A percentile compares a stretch with the other conserved stretches of the same genome.
phyloP scores from a whole-genome alignment of 2,113 vertebrate genomes.

The Tamias sibiricus region DNA sequence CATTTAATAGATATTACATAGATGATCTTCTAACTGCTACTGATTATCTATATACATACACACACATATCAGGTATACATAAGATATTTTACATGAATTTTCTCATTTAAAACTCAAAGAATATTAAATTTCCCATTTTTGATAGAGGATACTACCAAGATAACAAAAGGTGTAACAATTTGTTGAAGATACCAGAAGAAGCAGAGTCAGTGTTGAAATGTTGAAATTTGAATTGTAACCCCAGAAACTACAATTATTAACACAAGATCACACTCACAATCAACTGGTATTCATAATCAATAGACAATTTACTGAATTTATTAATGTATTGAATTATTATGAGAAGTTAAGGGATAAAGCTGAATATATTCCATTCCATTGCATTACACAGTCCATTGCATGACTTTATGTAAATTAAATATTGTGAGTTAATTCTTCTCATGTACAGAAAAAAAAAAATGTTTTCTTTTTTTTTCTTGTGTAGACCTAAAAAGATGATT shows the following conservation, averaged over 20 bases:
- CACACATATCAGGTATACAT: not conserved
- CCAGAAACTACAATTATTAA: not conserved
- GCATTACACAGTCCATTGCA: not conserved
- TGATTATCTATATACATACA: not conserved
- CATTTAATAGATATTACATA: not conserved
- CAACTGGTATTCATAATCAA: not conserved
- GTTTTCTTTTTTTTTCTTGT: not conserved
- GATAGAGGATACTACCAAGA: not conserved
- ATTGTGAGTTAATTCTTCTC: not conserved
- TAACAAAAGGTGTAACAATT: not conserved
- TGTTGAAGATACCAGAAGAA: not conserved
- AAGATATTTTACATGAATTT: not conserved
- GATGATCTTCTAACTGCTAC: not conserved
- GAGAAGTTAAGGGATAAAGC: not conserved
- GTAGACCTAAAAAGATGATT: not conserved
- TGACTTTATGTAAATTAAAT: not conserved
- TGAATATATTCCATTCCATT: not conserved
- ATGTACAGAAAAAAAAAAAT: not conserved
- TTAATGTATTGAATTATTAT: not conserved
- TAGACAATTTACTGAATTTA: not conserved
- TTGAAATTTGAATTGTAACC: not conserved
- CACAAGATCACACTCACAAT: not conserved
- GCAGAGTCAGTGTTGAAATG: not conserved
- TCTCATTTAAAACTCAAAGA: not conserved
- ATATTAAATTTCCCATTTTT: not conserved